Evolutionary conservation across 2,113 vertebrate genomes (phyloP).

Genomic region (Caloenas nicobarica): DNA sequence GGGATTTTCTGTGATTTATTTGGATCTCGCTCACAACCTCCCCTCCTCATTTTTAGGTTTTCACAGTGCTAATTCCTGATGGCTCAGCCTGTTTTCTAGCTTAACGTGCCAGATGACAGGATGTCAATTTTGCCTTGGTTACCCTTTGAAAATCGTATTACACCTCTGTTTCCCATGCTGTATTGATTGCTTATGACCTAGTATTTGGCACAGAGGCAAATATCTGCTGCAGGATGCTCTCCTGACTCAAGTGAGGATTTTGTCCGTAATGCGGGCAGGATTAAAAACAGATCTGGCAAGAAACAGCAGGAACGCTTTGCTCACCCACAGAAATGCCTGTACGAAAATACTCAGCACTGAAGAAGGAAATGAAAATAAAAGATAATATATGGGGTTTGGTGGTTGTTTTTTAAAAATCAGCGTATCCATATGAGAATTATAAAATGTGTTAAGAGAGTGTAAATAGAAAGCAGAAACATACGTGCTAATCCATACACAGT

Average conservation of each 20-base stretch:
- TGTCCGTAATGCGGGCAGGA: not conserved
- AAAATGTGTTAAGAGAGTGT: not conserved
- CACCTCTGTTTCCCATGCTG: not conserved
- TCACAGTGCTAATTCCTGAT: not conserved
- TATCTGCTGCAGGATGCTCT: not conserved
- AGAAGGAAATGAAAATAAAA: not conserved
- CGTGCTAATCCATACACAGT: not conserved
- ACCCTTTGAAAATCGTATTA: not conserved
- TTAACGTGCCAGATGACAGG: not conserved
- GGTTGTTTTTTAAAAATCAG: not conserved
- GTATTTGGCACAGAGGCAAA: not conserved
- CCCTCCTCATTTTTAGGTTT: not conserved
- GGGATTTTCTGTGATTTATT: not conserved
- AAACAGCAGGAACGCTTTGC: not conserved
- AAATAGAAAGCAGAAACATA: not conserved
- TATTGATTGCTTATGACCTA: not conserved
- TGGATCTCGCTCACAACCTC: not conserved
- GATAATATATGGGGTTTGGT: not conserved
- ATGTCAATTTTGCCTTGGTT: not conserved
- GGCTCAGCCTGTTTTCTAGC: not conserved
- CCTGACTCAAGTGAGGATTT: not conserved
- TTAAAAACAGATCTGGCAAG: not conserved
- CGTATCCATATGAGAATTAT: not conserved
- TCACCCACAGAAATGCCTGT: not conserved
- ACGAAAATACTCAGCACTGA: not conserved